Percentiles rank a stretch among this genome's conserved stretches.
These are phyloP conservation scores for Monodelphis domestica DNA, from an alignment of 2,797 vertebrate genomes.

Conservation along the genomic window DNA sequence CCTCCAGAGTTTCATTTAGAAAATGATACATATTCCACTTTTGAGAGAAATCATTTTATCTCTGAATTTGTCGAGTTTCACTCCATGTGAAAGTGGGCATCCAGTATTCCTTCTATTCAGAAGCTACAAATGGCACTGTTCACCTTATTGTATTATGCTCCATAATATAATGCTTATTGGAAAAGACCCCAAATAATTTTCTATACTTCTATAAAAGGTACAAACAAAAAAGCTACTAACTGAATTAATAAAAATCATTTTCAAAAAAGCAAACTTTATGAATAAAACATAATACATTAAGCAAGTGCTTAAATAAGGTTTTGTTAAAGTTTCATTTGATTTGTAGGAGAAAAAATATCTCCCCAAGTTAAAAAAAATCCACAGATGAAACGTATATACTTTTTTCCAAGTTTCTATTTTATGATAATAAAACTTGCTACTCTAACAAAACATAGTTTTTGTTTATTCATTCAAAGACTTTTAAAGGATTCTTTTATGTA, in stretches of 20 bases:
- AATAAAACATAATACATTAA: neutral
- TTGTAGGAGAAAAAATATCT: slow-evolving; percentile 14
- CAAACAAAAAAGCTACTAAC: neutral
- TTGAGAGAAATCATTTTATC: neutral
- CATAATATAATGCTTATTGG: neutral
- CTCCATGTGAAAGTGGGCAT: neutral
- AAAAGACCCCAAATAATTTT: neutral
- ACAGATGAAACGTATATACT: neutral
- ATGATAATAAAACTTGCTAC: slow-evolving; percentile 6
- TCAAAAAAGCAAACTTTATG: neutral
- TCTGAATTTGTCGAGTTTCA: neutral
- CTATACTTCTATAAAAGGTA: neutral
- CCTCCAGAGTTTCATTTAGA: neutral
- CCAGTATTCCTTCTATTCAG: neutral
- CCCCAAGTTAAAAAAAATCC: neutral
- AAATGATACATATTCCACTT: neutral
- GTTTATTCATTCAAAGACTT: neutral
- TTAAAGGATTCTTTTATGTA: slow-evolving; percentile 5
- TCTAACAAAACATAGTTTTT: neutral
- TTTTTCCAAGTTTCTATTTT: slow-evolving; percentile 26
- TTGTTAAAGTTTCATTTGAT: slow-evolving; percentile 19
- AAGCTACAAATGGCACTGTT: neutral
- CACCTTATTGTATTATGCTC: neutral
- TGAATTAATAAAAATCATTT: slow-evolving; percentile 13
- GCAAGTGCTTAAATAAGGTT: neutral